Evolutionary conservation across 2,797 vertebrate genomes (phyloP), one percentile per base, ranked within the genome.

Genomic region (Telmatherina bonti): DNA sequence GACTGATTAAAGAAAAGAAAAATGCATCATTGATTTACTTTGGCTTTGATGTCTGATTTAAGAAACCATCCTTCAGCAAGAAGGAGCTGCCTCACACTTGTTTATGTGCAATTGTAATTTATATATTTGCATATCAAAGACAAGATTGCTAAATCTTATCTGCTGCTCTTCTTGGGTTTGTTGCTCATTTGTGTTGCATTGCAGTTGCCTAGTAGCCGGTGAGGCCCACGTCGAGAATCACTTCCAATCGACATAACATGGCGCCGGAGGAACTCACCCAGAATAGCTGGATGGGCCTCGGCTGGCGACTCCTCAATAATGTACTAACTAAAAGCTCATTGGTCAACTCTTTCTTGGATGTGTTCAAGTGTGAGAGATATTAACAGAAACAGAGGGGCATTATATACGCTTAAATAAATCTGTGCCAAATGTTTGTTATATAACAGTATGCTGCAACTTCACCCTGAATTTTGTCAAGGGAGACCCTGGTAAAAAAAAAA

Each of bases 181-280:
- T 53, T 70, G 65, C 67, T 55, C 59, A 69, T 81, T 72, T 76
- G 70, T 33, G 20, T 43, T 47, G 49, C n/a, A 47, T 62, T 59
- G 76, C 79, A 77, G 88, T 91, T 90, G 89, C 90, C 85, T 88
- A 45, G 85, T 84, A 85, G 84, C 88, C 78, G 31, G 41, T 18
- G 24, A 78, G 52, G 68, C 72, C 75, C 79, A 81, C 83, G 81
- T 87, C 13, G 12, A 56, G 30, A 63, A 63, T 49, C 72, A 70
- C 73, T 80, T 85, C 71, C 62, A 76, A 79, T 89, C 62, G 47
- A 69, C 84, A 84, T 90, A 86, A 88, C 80, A 72, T 54, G 81
- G 79, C 68, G 74, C 88, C 84, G 63, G 81, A 80, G 71, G 78
- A 82, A 74, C 83, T 85, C 74, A 70, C 74, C 84, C 67, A 85